These are phyloP conservation scores for Agrilus cyanescens DNA, from an alignment of 2,888 invertebrate species.

Conservation along the genomic window DNA sequence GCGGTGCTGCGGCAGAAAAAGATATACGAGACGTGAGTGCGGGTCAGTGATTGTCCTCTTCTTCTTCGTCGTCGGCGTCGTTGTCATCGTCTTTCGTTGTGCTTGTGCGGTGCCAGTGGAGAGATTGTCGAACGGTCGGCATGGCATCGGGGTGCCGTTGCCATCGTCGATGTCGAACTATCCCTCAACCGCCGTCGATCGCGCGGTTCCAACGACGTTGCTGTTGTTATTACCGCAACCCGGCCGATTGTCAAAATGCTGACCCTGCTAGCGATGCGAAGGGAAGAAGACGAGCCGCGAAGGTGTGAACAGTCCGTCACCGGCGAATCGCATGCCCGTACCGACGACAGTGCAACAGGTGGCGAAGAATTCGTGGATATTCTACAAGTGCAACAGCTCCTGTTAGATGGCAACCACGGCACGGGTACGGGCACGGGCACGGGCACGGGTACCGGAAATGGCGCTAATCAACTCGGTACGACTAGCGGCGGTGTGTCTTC, in stretches of 20 bases:
- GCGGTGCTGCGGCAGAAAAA: conserved; percentile 8
- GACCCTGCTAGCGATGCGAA: conserved; percentile 56
- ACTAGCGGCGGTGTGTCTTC: conserved; percentile 26
- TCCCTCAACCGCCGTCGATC: too few species aligned
- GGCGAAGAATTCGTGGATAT: conserved; percentile 72
- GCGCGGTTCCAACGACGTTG: too few species aligned
- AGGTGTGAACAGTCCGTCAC: conserved; percentile 19
- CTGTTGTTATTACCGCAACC: conserved; percentile 14
- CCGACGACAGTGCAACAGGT: conserved; percentile 17
- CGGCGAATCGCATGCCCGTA: conserved; percentile 24
- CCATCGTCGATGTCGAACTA: conserved; percentile 41
- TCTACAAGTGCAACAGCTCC: conserved; percentile 65
- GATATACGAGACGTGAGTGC: too few species aligned
- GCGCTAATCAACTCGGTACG: conserved; percentile 10
- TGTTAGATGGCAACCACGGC: conserved; percentile 40
- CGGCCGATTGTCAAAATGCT: conserved; percentile 30
- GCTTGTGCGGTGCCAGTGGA: conserved; percentile 13
- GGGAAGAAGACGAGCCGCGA: conserved; percentile 50
- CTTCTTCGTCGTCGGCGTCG: too few species aligned
- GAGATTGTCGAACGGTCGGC: conserved; percentile 32
- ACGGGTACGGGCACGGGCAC: conserved; percentile 17
- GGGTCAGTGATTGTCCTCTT: too few species aligned
- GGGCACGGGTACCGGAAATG: conserved; percentile 14
- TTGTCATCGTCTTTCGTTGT: neutral
- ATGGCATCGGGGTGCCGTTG: conserved; percentile 36